Evolutionary conservation across 2,888 invertebrate genomes (phyloP).

Genomic region (Drosophila paramelanica): DNA sequence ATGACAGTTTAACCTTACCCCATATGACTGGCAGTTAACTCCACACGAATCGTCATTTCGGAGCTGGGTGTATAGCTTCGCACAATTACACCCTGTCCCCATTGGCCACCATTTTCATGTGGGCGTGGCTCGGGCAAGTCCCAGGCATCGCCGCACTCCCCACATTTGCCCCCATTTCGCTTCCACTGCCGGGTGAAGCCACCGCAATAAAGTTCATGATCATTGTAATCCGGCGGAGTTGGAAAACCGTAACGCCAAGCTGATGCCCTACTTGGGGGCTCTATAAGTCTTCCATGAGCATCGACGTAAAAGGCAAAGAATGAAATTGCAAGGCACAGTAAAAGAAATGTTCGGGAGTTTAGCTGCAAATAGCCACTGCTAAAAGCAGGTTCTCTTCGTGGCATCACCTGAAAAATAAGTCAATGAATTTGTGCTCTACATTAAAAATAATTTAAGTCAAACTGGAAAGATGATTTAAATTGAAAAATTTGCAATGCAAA

Average conservation of each 20-base stretch:
- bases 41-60: constrained; percentile 90
- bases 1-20: constrained; percentile 85
- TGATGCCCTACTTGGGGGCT: constrained; percentile 94
- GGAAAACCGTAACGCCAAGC: constrained; percentile 96
- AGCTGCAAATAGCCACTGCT: background rate
- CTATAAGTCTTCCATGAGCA: constrained; percentile 86
- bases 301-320: constrained; percentile 47
- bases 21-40: constrained; percentile 94
- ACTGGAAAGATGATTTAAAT: too few species aligned
- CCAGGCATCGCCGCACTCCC: constrained; percentile 94
- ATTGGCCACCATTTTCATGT: constrained; percentile 93
- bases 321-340: constrained; percentile 18
- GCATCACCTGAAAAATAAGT: constrained; percentile 30
- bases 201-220: constrained; percentile 94
- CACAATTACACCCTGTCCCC: constrained; percentile 92
- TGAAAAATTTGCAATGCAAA: too few species aligned
- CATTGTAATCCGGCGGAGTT: constrained; percentile 95
- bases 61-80: constrained; percentile 90
- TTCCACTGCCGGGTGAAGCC: constrained; percentile 94
- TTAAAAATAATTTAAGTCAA: background rate
- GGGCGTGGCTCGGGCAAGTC: constrained; percentile 89
- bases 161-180: constrained; percentile 93
- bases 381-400: background rate
- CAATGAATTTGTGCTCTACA: background rate
- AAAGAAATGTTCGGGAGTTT: background rate